Percentiles rank a stretch among this genome's conserved stretches.
These are phyloP conservation scores for Cavia aperea DNA, from an alignment of 2,113 vertebrate species.

Conservation along the genomic window DNA sequence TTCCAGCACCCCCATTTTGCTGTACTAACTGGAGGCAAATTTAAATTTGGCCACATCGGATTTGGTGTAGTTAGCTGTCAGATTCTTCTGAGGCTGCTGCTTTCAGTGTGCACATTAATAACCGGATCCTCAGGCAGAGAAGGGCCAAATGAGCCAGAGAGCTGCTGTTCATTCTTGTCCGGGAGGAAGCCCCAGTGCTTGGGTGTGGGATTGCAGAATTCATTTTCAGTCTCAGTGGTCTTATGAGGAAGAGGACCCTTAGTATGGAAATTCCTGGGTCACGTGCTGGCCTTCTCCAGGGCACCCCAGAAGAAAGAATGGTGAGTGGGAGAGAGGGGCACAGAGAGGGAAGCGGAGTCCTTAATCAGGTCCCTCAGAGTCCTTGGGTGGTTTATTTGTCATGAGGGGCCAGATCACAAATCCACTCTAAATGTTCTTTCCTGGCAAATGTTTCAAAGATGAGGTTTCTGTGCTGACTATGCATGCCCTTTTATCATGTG, in stretches of 20 bases:
- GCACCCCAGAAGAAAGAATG: background rate
- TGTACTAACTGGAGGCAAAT: background rate
- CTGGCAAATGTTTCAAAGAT: conserved; percentile 53
- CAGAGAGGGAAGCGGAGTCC: too few species aligned
- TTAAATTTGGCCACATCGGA: background rate
- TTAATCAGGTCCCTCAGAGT: conserved; percentile 30
- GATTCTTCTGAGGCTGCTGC: background rate
- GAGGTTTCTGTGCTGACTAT: conserved; percentile 58
- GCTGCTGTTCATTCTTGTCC: background rate
- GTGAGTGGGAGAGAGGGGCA: background rate
- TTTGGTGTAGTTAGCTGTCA: background rate
- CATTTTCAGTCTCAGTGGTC: background rate
- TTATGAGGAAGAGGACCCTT: background rate
- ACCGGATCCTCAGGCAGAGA: background rate
- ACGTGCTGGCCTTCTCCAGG: background rate
- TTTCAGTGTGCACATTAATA: background rate
- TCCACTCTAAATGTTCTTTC: conserved; percentile 39
- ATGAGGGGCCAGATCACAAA: conserved; percentile 48
- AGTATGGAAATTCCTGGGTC: background rate
- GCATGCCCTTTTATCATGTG: conserved; percentile 33
- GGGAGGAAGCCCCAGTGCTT: background rate
- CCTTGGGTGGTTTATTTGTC: conserved; percentile 33
- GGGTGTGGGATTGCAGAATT: background rate
- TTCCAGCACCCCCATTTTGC: background rate
- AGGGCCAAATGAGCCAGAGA: background rate